Conservation (phyloP, 2,888 invertebrate species). For the Plutella xylostella region DNA sequence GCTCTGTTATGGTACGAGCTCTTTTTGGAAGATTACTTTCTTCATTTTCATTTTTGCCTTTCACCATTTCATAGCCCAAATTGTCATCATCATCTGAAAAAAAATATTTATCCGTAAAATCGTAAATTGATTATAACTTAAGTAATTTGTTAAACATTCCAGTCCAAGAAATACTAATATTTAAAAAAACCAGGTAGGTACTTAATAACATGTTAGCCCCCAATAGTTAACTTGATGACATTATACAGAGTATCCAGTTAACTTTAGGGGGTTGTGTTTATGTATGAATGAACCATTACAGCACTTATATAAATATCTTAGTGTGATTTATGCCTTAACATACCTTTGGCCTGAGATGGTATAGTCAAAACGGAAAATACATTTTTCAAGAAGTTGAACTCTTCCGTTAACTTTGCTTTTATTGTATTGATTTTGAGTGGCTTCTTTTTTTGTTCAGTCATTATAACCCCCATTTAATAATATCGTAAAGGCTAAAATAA, state of each 20-base stretch:
- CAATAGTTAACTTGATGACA: background rate
- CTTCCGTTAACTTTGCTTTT: conserved; percentile 54
- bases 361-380: conserved; percentile 68
- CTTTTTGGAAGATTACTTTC: conserved; percentile 38
- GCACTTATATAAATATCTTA: background rate
- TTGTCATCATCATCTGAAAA: conserved; percentile 47
- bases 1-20: conserved; percentile 73
- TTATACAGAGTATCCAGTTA: background rate
- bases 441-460: conserved; percentile 1
- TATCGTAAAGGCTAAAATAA: too few species aligned
- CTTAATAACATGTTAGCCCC: background rate
- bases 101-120: conserved; percentile 6
- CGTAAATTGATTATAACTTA: too few species aligned
- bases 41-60: conserved; percentile 27
- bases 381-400: conserved; percentile 70
- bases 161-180: background rate
- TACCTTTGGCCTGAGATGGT: conserved; percentile 28
- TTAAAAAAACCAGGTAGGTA: background rate
- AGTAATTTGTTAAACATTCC: too few species aligned
- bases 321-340: background rate
- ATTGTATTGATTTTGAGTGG: conserved; percentile 31
- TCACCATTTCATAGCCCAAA: conserved; percentile 42
- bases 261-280: background rate
- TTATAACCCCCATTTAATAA: background rate
- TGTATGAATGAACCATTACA: background rate